These are phyloP conservation scores for Platalea minor DNA, from an alignment of 2,797 vertebrate species.

Conservation along the genomic window DNA sequence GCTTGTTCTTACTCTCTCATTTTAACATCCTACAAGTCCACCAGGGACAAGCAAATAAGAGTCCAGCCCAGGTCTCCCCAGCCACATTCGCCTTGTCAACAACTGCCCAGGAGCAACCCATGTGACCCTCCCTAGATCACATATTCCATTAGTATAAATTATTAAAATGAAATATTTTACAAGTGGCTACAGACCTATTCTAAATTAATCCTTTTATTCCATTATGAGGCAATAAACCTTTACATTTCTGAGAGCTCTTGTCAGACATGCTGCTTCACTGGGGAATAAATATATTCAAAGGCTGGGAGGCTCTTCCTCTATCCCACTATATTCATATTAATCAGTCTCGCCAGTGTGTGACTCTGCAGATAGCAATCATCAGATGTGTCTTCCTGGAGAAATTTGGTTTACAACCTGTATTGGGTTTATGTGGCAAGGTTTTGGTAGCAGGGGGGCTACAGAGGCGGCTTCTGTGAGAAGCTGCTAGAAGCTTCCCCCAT, in stretches of 20 bases:
- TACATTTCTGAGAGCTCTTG: conserved; percentile 46
- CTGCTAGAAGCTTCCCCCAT: no score
- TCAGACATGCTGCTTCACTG: conserved; percentile 20
- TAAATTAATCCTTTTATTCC: conserved; percentile 64
- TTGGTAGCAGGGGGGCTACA: no score
- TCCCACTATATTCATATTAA: conserved; percentile 42
- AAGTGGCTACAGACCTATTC: conserved; percentile 45
- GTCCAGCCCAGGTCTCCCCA: not conserved
- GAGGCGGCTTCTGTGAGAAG: no score
- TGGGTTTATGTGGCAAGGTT: no score
- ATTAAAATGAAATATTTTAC: conserved; percentile 70
- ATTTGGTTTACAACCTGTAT: not conserved
- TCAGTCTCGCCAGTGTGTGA: not conserved
- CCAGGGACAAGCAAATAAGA: not conserved
- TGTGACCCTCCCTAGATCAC: not conserved
- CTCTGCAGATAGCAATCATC: conserved; percentile 22
- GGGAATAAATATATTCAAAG: conserved; percentile 52
- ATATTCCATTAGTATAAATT: conserved; percentile 71
- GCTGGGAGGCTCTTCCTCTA: not conserved
- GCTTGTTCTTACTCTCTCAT: not conserved
- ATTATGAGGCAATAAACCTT: conserved; percentile 62
- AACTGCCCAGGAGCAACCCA: not conserved
- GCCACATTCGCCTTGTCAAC: conserved; percentile 4
- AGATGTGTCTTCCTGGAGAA: conserved; percentile 10
- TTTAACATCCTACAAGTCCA: conserved; percentile 22